Evolutionary conservation across 1,140 invertebrate species (phyloP), one percentile per base, ranked within the genome.

Genomic region (Laupala kohalensis): DNA sequence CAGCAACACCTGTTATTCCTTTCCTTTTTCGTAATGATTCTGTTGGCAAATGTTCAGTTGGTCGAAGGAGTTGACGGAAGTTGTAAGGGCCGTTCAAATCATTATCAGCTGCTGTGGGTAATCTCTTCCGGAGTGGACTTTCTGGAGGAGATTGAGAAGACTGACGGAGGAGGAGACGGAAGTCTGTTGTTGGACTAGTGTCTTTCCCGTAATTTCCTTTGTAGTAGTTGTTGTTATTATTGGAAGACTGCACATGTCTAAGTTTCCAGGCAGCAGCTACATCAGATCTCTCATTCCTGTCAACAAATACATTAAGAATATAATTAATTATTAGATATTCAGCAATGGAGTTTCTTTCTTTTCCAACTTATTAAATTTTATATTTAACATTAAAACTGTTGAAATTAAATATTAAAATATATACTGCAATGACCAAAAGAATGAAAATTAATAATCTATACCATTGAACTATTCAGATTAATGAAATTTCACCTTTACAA

Each of bases 1-100:
- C 67, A 4, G n/a, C n/a, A 12, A 12, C n/a, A 25, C 63, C 70
- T 27, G 23, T 26, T n/a, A 66, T 13, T n/a, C 85, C 85, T 77
- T 87, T 87, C n/a, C 87, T 81, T 77, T 88, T 88, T n/a, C 89
- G 81, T 19, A 91, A 78, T 27, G 89, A 90, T 75, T 90, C 88
- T 0, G 89, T 90, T 0, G 89, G 89, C 6, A 88, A 85, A 74
- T 85, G 83, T 69, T 87, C 82, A 0, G 89, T 89, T 13, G 87
- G 88, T 69, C 88, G 80, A 6, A 91, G 77, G 6, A 91, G 76
- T 76, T 89, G 86, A 66, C 89, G 82, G 76, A 91, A 92, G 75
- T 90, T 86, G 76, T 88, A 90, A 0, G 88, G 88, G 2, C 88
- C 88, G 24, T 84, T 83, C 4, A 83, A 83, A 65, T 88, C 86